These are phyloP conservation scores for Isaurus tuberculatus DNA, from an alignment of 92 coral and sea anemone species.

Conservation along the genomic window DNA sequence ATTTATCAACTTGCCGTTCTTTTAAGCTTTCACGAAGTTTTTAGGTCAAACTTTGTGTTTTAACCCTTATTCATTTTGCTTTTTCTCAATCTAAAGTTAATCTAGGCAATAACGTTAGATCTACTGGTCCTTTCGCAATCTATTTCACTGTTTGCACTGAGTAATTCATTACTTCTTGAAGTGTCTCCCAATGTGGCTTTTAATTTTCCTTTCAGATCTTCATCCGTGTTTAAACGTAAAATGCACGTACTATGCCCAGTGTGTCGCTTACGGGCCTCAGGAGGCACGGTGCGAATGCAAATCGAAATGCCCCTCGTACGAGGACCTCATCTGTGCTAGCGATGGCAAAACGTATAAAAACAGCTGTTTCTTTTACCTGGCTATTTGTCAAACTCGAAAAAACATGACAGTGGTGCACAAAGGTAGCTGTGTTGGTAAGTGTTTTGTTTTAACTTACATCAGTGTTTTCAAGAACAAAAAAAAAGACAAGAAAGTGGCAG, in stretches of 20 bases:
- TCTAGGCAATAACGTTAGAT: no score
- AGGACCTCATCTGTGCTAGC: constrained; percentile 64
- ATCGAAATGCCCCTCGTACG: constrained; percentile 51
- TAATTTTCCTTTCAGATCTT: constrained; percentile 53
- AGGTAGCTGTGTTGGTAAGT: constrained; percentile 67
- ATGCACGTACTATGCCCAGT: constrained; percentile 58
- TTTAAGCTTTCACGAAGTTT: no score
- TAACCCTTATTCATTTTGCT: no score
- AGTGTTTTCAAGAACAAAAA: no score
- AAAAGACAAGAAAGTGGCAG: no score
- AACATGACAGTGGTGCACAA: constrained; percentile 58
- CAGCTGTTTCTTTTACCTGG: constrained; percentile 59
- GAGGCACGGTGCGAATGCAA: constrained; percentile 66
- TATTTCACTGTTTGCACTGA: no score
- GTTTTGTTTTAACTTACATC: neutral
- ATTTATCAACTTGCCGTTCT: no score
- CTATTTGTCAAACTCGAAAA: constrained; percentile 58
- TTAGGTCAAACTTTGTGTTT: no score
- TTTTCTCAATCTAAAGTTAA: no score
- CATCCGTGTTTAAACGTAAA: constrained; percentile 63
- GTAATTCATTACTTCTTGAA: no score
- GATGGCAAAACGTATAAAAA: constrained; percentile 68
- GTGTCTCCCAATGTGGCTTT: no score
- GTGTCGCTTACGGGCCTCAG: constrained; percentile 56
- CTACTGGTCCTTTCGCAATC: no score